A percentile compares a stretch with the other conserved stretches of the same genome.
These are phyloP conservation scores for Hirudinaria manillensis DNA, from an alignment of 2,888 invertebrate species.

Conservation along the genomic window DNA sequence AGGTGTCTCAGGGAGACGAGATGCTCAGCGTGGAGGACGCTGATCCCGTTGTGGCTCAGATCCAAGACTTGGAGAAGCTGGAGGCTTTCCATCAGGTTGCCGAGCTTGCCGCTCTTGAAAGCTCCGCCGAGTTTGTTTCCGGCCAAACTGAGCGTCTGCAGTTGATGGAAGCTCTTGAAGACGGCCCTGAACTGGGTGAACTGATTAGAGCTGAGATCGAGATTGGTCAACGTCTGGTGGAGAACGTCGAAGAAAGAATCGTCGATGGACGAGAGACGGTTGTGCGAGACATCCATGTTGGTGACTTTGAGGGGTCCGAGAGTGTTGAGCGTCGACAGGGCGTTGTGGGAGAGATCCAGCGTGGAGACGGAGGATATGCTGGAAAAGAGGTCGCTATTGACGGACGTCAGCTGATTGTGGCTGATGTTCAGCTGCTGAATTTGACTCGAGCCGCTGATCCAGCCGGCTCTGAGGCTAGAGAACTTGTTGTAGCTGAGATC, in stretches of 20 bases:
- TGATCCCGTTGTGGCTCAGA: constrained; percentile 33
- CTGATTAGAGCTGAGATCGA: constrained; percentile 39
- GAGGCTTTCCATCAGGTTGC: constrained; percentile 32
- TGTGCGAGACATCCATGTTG: constrained; percentile 35
- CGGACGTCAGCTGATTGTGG: constrained; percentile 34
- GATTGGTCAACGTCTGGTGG: constrained; percentile 33
- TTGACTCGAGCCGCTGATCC: constrained; percentile 35
- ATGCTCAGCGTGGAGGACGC: constrained; percentile 18
- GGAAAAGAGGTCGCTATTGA: constrained; percentile 33
- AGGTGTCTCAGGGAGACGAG: constrained; percentile 35
- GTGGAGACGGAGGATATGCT: constrained; percentile 32
- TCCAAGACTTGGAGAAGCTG: constrained; percentile 34
- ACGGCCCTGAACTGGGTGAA: constrained; percentile 32
- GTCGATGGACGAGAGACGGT: constrained; percentile 33
- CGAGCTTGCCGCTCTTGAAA: constrained; percentile 25
- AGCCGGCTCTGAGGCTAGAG: constrained; percentile 30
- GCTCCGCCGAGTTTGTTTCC: constrained; percentile 33
- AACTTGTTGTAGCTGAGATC: constrained; percentile 39
- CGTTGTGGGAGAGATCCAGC: constrained; percentile 39
- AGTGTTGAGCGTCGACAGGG: constrained; percentile 30
- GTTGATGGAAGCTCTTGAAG: constrained; percentile 32
- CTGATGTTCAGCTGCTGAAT: constrained; percentile 37
- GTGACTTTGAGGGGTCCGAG: constrained; percentile 32
- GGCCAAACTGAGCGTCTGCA: constrained; percentile 31
- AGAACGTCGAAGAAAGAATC: constrained; percentile 35